phyloP scores from a whole-genome alignment of 1,140 invertebrate genomes.

The Habropoda laboriosa region DNA sequence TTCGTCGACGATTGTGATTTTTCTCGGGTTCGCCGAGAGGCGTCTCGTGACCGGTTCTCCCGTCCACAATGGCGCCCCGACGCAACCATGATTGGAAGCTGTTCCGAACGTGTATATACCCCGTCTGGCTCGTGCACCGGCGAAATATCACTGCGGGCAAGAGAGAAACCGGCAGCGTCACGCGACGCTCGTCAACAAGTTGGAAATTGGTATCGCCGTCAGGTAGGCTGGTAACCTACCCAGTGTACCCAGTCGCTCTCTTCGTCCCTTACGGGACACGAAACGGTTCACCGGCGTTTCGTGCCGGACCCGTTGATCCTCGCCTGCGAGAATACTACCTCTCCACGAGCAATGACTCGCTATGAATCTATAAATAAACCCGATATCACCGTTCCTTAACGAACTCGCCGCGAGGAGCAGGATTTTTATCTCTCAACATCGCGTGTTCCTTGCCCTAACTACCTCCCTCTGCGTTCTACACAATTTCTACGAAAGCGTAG shows the following conservation, averaged over 20 bases:
- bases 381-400: constrained; percentile 15
- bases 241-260: neutral
- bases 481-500: too few species aligned
- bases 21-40: neutral
- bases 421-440: neutral
- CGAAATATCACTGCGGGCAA: neutral
- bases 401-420: neutral
- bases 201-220: constrained; percentile 64
- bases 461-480: too few species aligned
- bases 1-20: constrained; percentile 3
- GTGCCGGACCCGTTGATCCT: constrained; percentile 32
- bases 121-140: neutral
- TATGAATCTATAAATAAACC: constrained; percentile 17
- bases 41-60: constrained; percentile 25
- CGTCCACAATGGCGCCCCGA: constrained; percentile 16
- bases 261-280: constrained; percentile 47
- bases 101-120: neutral
- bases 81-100: constrained; percentile 16
- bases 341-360: neutral
- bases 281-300: constrained; percentile 50
- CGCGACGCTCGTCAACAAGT: constrained; percentile 72
- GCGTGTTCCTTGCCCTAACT: too few species aligned
- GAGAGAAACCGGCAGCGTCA: constrained; percentile 52
- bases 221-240: neutral
- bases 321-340: constrained; percentile 2